Base-by-base conservation (phyloP, 2,797 vertebrate species). In the Phalloptychus januarius region DNA sequence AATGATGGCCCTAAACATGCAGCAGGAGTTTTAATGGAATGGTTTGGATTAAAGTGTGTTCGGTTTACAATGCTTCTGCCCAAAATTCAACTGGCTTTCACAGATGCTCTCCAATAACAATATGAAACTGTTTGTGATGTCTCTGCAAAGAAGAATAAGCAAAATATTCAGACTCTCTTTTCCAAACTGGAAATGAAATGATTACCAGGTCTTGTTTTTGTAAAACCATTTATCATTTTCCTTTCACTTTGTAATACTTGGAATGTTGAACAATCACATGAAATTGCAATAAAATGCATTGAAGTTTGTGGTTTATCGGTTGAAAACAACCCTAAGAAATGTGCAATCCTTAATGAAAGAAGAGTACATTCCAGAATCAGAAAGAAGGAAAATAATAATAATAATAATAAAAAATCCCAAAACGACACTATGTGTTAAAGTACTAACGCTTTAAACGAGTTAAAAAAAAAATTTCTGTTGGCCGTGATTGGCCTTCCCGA, bases 371-470 rank as follows among this genome's bases (percentile, higher is more conserved):
- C 18, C 5, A 20, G 46, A 50, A 85, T 80, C 61, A 69, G 69
- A 46, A 40, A 42, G 20, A 52, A 25, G 20, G 7, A 25, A 52
- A 18, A 15, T 18, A 5, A 2, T 48, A 6, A 18, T 15, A 6
- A 18, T 15, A 48, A 44, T 2, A 45, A 15, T 18, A 2, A 12
- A 54, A 40, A 33, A 77, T 56, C 16, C 71, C 38, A 76, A 72
- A 83, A 50, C 13, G 56, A 79, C 75, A 74, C 73, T 44, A 16
- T 54, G 52, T 25, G 69, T 70, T 16, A 20, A 46, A 75, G 63
- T 63, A 46, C 20, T 33, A 70, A 87, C 71, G 65, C 11, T 13
- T 56, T 52, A 81, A 81, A 76, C 46, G 31, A 78, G 61, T 78
- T 54, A 54, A 10, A 18, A 76, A 61, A 77, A 5, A 56, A 28